Conservation (phyloP, 2,113 vertebrate genomes). For the Arizona elegans region DNA sequence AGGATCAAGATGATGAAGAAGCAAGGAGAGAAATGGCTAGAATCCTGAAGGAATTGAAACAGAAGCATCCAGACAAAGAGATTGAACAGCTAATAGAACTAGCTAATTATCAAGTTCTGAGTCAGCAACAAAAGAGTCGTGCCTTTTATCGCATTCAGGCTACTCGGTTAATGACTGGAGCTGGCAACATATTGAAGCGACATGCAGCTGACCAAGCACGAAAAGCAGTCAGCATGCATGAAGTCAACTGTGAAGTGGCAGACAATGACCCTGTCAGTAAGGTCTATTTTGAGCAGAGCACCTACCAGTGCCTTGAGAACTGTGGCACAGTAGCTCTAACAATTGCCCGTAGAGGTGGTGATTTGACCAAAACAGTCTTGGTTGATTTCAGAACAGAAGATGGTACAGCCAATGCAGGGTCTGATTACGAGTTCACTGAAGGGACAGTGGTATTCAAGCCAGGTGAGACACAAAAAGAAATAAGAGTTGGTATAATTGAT, state of each 20-base stretch:
- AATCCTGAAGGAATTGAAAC: constrained; percentile 91
- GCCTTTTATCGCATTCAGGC: constrained; percentile 95
- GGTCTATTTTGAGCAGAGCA: constrained; percentile 86
- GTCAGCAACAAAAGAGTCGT: constrained; percentile 91
- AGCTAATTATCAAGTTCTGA: constrained; percentile 90
- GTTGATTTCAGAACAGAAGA: constrained; percentile 93
- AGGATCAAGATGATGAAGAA: constrained; percentile 88
- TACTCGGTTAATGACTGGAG: constrained; percentile 90
- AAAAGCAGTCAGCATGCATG: constrained; percentile 82
- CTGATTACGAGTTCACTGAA: constrained; percentile 87
- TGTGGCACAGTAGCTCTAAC: constrained; percentile 86
- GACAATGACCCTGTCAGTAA: constrained; percentile 79
- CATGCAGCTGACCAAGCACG: constrained; percentile 89
- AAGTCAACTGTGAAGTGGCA: constrained; percentile 77
- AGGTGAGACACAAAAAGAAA: constrained; percentile 89
- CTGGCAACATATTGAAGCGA: constrained; percentile 88
- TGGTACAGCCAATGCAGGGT: constrained; percentile 89
- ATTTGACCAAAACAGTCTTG: constrained; percentile 77
- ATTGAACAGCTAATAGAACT: constrained; percentile 88
- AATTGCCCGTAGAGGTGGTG: constrained; percentile 82
- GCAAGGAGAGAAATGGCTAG: constrained; percentile 84
- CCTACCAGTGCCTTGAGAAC: constrained; percentile 95
- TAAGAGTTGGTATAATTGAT: constrained; percentile 87
- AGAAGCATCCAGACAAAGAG: constrained; percentile 92
- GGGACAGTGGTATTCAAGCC: constrained; percentile 87